These are phyloP conservation scores for Fabriciana adippe DNA, from an alignment of 2,888 invertebrate species.

Conservation along the genomic window DNA sequence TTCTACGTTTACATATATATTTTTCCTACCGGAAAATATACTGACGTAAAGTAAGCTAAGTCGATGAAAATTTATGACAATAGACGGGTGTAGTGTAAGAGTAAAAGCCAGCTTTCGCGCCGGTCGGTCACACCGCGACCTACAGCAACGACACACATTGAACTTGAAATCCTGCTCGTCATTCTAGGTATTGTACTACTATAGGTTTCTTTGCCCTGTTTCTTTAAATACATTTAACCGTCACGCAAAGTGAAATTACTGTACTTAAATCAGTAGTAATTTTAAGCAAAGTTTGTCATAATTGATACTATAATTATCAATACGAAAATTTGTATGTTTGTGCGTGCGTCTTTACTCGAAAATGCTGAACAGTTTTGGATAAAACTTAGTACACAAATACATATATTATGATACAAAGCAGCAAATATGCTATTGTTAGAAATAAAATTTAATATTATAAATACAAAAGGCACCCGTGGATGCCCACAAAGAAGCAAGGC, in stretches of 20 bases:
- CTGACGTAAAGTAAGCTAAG: constrained; percentile 28
- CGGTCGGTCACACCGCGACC: constrained; percentile 64
- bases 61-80: constrained; percentile 48
- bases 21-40: background rate
- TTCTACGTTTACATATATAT: background rate
- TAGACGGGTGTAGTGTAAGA: constrained; percentile 54
- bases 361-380: no score
- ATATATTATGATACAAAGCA: no score
- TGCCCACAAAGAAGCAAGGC: no score
- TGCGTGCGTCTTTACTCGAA: no score
- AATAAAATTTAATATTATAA: no score
- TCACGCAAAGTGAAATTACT: background rate
- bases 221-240: background rate
- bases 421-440: no score
- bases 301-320: no score
- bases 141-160: constrained; percentile 72
- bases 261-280: no score
- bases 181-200: constrained; percentile 42
- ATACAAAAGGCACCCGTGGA: no score
- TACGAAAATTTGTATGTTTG: no score
- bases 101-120: constrained; percentile 74
- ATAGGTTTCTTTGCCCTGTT: constrained; percentile 25
- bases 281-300: no score
- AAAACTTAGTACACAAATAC: background rate
- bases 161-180: constrained; percentile 69